Conservation (phyloP, 1,140 invertebrate species). For the Onthophagus taurus region DNA sequence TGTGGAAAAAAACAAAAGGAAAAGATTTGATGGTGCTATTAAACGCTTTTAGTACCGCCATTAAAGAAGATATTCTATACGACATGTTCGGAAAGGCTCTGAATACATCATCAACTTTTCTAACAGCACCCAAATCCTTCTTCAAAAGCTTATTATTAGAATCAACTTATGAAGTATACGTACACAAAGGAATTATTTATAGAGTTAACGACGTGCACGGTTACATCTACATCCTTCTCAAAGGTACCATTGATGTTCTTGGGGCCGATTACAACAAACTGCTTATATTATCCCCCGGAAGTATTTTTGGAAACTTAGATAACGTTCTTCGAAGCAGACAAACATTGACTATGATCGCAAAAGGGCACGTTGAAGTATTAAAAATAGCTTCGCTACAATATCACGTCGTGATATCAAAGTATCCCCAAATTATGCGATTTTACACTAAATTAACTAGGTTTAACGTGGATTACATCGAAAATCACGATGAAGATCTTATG, state of each 20-base stretch:
- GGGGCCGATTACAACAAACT: slow-evolving; percentile 19
- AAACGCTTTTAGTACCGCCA: slow-evolving; percentile 12
- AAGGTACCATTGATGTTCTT: slow-evolving; percentile 19
- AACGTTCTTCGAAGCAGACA: slow-evolving; percentile 12
- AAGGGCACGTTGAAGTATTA: slow-evolving; percentile 17
- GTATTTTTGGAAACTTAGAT: slow-evolving; percentile 21
- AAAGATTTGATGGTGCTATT: slow-evolving; percentile 15
- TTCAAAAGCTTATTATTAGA: slow-evolving; percentile 14
- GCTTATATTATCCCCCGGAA: slow-evolving; percentile 12
- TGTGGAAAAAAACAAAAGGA: slow-evolving; percentile 21
- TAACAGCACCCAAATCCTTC: slow-evolving; percentile 11
- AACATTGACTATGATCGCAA: slow-evolving; percentile 21
- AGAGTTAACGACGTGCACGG: slow-evolving; percentile 18
- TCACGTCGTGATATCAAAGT: slow-evolving; percentile 12
- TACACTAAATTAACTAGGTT: slow-evolving; percentile 9
- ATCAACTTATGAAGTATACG: slow-evolving; percentile 14
- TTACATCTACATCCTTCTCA: slow-evolving; percentile 15
- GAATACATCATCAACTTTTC: slow-evolving; percentile 11
- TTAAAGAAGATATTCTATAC: slow-evolving; percentile 19
- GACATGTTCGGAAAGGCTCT: slow-evolving; percentile 18
- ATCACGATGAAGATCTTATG: background rate
- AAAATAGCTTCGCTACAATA: slow-evolving; percentile 11
- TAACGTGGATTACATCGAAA: slow-evolving; percentile 16
- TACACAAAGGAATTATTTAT: slow-evolving; percentile 15
- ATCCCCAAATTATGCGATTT: slow-evolving; percentile 4